Percentiles rank a stretch among this genome's conserved stretches.
Evolutionary conservation across 2,113 vertebrate genomes (phyloP).

Genomic region (Poeciliopsis turrubarensis): DNA sequence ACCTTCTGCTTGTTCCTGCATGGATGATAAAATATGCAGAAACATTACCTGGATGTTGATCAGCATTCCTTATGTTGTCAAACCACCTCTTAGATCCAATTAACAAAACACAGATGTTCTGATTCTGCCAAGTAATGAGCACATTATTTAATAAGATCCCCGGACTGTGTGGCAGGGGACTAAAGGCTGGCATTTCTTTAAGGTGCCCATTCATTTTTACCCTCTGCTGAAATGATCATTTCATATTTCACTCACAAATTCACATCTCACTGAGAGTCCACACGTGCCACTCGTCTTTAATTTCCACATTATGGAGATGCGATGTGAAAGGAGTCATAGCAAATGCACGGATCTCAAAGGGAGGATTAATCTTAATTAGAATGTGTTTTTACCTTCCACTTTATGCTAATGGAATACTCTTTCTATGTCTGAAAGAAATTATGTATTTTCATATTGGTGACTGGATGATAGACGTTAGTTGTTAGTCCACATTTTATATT

Average conservation of each 20-base stretch:
- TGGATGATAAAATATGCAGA: constrained; percentile 21
- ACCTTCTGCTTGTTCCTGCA: constrained; percentile 14
- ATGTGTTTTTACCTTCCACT: not conserved
- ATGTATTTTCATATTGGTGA: not conserved
- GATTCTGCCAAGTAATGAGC: not conserved
- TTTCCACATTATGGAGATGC: constrained; percentile 2
- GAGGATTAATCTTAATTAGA: not conserved
- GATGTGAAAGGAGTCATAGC: not conserved
- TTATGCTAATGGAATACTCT: not conserved
- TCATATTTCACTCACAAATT: constrained; percentile 24
- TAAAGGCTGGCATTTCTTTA: constrained; percentile 35
- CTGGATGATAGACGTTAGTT: not conserved
- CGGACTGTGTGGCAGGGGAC: constrained; percentile 15
- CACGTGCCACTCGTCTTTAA: constrained; percentile 19
- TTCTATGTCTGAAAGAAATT: not conserved
- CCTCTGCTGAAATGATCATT: constrained; percentile 36
- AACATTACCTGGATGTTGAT: not conserved
- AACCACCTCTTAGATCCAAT: constrained; percentile 29
- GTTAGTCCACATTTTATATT: not conserved
- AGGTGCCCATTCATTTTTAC: constrained; percentile 48
- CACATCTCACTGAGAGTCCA: constrained; percentile 11
- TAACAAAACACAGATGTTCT: constrained; percentile 22
- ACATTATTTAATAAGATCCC: constrained; percentile 29
- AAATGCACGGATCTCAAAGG: not conserved
- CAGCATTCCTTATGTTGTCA: constrained; percentile 4